Base-by-base conservation (phyloP, 2,888 invertebrate species). In the Trimorus sp. region DNA sequence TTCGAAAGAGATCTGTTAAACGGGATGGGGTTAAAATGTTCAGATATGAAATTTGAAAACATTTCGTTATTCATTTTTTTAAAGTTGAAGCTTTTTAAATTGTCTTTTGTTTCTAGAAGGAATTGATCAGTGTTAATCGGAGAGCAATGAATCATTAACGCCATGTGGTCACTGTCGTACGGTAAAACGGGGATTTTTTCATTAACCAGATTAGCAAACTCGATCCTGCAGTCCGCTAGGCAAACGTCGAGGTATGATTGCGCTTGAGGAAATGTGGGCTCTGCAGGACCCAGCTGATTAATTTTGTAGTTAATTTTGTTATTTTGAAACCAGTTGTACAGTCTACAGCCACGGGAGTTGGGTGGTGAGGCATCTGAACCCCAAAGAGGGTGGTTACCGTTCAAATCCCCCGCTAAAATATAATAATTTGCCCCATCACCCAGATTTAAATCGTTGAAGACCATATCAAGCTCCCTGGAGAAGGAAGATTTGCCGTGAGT, bases 351-450 rank as follows among this genome's bases (percentile, higher is more conserved):
- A 1, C 62, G 12, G 3, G 12, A 6, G 37, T 65, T 65, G 8
- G 51, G 38, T 2, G 11, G 8, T 9, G 51, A 1, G 15, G 14
- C 38, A 0, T 1, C n/a, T 1, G 2, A n/a, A 4, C 59, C 59
- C 82, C 83, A 84, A 0, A 26, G 14, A 0, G 59, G 8, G 37
- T 78, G 78, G 5, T 69, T 69, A 0, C 70, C 75, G 11, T 84
- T 84, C 0, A 82, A 9, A 11, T 84, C 84, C 0, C 83, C 83
- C 4, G 78, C 84, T 0, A 69, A 5, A 9, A 59, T 38, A 14
- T 83, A 85, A 8, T 82, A 84, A 0, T 81, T 66, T 0, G 51
- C 38, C 59, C 65, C 70, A 83, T 82, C 9, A 78, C 40, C 62
- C 42, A 80, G 0, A 1, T 65, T 36, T 0, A 65, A n/a, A 12